These are phyloP conservation scores for Sogatella furcifera DNA, from an alignment of 1,140 invertebrate species.

Conservation along the genomic window DNA sequence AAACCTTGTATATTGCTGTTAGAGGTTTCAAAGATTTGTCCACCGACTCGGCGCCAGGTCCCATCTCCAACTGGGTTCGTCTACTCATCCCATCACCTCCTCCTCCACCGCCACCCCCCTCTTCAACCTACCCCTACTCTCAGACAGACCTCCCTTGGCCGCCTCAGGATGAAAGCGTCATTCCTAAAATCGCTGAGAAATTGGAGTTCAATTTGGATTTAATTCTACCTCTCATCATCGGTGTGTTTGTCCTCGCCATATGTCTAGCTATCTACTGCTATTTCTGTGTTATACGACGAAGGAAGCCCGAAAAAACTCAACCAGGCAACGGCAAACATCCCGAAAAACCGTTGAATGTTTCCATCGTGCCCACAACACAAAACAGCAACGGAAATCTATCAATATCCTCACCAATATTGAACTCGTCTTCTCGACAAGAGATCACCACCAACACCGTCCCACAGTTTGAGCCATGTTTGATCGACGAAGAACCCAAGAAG, in stretches of 20 bases:
- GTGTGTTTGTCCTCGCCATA: conserved; percentile 32
- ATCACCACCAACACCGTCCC: conserved; percentile 19
- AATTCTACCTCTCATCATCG: conserved; percentile 32
- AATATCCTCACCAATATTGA: conserved; percentile 18
- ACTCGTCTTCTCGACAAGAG: conserved; percentile 9
- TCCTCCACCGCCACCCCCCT: conserved; percentile 33
- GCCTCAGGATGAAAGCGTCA: conserved; percentile 24
- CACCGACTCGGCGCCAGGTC: conserved; percentile 31
- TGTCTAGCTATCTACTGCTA: conserved; percentile 35
- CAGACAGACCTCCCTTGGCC: conserved; percentile 27
- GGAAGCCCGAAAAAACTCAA: conserved; percentile 20
- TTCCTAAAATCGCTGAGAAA: conserved; percentile 25
- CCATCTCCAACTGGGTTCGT: conserved; percentile 43
- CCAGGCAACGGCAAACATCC: conserved; percentile 13
- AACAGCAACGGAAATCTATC: conserved; percentile 19
- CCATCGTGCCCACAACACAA: conserved; percentile 23
- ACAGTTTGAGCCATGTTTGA: conserved; percentile 26
- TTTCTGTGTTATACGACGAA: conserved; percentile 33
- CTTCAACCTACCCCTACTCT: conserved; percentile 31
- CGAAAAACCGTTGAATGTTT: conserved; percentile 26
- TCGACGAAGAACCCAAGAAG: conserved; percentile 33
- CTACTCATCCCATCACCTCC: conserved; percentile 37
- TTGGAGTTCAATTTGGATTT: conserved; percentile 29
- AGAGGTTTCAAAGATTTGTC: conserved; percentile 33
- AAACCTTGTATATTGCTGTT: conserved; percentile 39